Evolutionary conservation across 2,113 vertebrate genomes (phyloP).

Genomic region (Peromyscus californicus): DNA sequence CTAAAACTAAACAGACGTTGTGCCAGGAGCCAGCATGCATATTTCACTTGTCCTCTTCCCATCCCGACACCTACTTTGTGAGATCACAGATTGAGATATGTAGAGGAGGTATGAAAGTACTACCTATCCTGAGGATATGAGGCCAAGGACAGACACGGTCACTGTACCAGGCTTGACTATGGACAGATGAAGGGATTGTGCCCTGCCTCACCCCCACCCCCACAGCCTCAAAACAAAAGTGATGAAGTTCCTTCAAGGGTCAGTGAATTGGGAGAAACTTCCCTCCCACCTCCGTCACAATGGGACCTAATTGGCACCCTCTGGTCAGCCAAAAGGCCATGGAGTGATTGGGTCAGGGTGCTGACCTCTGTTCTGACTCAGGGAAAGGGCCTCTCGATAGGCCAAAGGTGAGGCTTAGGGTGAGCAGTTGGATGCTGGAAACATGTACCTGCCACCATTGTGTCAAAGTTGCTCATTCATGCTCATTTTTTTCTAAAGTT

Average conservation of each 20-base stretch:
- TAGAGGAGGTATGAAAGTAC: neutral
- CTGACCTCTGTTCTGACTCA: conserved; percentile 44
- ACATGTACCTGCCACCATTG: neutral
- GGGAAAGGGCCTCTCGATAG: neutral
- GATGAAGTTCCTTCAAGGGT: conserved; percentile 2
- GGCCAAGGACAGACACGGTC: neutral
- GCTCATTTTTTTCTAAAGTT: neutral
- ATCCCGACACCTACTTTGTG: neutral
- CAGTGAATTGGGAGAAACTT: neutral
- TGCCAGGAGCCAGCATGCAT: neutral
- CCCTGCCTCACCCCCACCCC: neutral
- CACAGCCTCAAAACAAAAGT: neutral
- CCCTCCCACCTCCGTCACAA: neutral
- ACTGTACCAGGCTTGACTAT: neutral
- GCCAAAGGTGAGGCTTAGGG: conserved; percentile 19
- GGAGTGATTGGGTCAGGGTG: neutral
- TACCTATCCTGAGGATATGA: neutral
- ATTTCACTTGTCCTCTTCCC: neutral
- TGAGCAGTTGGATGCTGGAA: neutral
- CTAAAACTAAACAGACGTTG: conserved; percentile 25
- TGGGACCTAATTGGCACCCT: conserved; percentile 34
- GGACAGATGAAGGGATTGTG: neutral
- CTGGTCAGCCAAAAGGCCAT: conserved; percentile 14
- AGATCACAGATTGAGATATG: neutral
- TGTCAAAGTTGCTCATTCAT: neutral